These are phyloP conservation scores for Cisticola juncidis DNA, from an alignment of 2,113 vertebrate genomes.

Conservation along the genomic window DNA sequence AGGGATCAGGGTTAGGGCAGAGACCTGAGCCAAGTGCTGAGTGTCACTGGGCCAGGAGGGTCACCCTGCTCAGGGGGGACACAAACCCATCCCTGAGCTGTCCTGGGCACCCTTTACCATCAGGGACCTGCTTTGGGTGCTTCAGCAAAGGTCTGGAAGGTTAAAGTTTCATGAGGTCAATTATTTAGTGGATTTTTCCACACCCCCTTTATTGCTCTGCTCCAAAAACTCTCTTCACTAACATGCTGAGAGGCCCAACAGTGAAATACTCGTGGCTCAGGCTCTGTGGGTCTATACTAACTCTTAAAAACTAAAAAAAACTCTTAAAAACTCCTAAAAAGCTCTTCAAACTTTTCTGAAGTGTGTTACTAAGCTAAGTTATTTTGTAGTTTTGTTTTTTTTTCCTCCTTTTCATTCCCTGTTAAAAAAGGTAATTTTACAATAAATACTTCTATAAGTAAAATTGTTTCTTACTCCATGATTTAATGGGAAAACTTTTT, in stretches of 20 bases:
- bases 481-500: not conserved
- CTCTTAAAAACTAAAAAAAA: not conserved
- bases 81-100: not conserved
- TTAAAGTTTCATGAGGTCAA: not conserved
- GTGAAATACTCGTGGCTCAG: fast-evolving
- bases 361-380: not conserved
- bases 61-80: not conserved
- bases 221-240: not conserved
- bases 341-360: not conserved
- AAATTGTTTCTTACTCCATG: not conserved
- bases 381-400: not conserved
- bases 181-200: not conserved
- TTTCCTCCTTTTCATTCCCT: not conserved
- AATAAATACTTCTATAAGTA: not conserved
- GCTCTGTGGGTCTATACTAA: not conserved
- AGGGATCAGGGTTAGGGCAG: not conserved
- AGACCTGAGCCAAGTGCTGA: not conserved
- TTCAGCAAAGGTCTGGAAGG: not conserved
- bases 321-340: too few relatives aligned
- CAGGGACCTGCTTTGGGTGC: not conserved
- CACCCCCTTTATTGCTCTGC: not conserved
- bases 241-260: not conserved
- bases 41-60: not conserved
- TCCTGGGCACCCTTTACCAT: not conserved
- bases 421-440: not conserved